phyloP scores from a whole-genome alignment of 1,140 invertebrate species.

The Bombyx mandarina region DNA sequence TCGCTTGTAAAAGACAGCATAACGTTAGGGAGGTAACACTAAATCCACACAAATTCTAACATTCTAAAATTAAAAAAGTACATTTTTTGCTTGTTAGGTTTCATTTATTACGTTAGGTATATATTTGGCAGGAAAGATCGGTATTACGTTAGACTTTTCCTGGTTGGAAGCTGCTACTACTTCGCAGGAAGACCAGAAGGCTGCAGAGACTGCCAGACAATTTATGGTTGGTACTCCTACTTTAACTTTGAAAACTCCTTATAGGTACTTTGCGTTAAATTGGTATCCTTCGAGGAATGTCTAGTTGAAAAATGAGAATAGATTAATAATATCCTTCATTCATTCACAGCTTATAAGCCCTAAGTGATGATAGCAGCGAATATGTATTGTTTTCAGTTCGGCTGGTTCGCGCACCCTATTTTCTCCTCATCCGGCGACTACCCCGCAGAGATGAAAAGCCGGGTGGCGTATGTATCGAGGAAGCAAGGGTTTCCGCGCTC shows the following conservation, averaged over 20 bases:
- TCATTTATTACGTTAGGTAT: conserved; percentile 1
- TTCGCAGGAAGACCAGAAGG: conserved; percentile 45
- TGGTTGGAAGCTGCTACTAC: conserved; percentile 67
- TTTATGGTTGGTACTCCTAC: conserved; percentile 53
- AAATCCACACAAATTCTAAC: too few species aligned
- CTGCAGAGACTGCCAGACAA: conserved; percentile 65
- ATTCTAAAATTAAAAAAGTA: too few species aligned
- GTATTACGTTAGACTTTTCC: conserved; percentile 66
- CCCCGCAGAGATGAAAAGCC: conserved; percentile 71
- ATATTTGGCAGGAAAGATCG: conserved; percentile 23
- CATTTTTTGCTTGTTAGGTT: too few species aligned
- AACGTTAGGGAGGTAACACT: too few species aligned
- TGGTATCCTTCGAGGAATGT: too few species aligned
- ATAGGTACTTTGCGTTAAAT: too few species aligned
- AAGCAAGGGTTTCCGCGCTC: conserved; percentile 67
- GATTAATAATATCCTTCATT: too few species aligned
- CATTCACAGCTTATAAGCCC: too few species aligned
- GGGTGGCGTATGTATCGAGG: conserved; percentile 70
- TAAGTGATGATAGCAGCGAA: too few species aligned
- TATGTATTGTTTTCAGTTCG: conserved; percentile 56
- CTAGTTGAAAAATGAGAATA: too few species aligned
- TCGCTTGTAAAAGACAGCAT: too few species aligned
- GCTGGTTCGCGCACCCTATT: conserved; percentile 77
- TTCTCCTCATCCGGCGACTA: conserved; percentile 75
- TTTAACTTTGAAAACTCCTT: not conserved